phyloP scores from a whole-genome alignment of 2,888 invertebrate species.

The Ochropleura plecta region DNA sequence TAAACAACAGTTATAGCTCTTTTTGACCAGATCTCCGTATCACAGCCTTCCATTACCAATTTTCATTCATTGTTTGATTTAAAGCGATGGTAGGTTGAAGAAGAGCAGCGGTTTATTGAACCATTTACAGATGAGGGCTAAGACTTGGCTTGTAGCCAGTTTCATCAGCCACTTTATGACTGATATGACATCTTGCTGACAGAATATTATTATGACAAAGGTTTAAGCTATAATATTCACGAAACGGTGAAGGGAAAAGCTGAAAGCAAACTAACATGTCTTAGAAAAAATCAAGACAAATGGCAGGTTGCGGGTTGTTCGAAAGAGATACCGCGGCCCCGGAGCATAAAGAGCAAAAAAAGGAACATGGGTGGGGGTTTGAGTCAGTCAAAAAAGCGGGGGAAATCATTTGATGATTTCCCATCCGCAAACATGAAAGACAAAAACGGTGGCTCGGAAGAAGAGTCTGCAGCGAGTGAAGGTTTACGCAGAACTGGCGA shows the following conservation, averaged over 20 bases:
- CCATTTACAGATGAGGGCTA: slow-evolving; percentile 10
- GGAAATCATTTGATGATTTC: too few species aligned
- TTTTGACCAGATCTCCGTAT: neutral
- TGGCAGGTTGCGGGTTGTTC: too few species aligned
- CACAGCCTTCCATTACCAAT: too few species aligned
- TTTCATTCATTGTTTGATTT: neutral
- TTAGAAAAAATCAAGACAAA: neutral
- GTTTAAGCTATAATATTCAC: neutral
- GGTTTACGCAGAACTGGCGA: too few species aligned
- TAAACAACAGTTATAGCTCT: neutral
- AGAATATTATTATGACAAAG: slow-evolving; percentile 20
- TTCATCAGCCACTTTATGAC: neutral
- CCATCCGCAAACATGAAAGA: too few species aligned
- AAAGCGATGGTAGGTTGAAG: neutral
- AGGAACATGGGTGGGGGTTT: too few species aligned
- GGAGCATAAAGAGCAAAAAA: too few species aligned
- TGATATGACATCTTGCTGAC: slow-evolving; percentile 13
- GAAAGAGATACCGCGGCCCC: too few species aligned
- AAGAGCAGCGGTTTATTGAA: slow-evolving; percentile 18
- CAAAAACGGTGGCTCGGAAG: too few species aligned
- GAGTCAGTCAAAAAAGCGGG: too few species aligned
- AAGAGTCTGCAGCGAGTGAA: too few species aligned
- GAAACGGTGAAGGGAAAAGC: neutral
- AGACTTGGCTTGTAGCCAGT: slow-evolving; percentile 6
- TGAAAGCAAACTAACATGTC: neutral